A percentile compares a stretch with the other conserved stretches of the same genome.
phyloP scores from a whole-genome alignment of 2,888 invertebrate genomes.

The Antitype chi region DNA sequence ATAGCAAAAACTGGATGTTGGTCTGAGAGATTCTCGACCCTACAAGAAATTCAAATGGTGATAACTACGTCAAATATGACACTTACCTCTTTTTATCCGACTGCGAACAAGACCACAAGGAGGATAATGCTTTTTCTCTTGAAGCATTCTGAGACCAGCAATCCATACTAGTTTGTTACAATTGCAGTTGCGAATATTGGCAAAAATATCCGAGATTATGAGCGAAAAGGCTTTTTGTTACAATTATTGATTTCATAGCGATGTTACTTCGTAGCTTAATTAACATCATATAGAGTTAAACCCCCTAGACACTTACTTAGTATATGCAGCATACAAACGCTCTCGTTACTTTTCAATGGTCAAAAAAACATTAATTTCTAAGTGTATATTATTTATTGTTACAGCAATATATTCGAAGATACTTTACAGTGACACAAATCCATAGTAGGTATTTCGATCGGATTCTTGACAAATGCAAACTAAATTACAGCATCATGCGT shows the following conservation, averaged over 20 bases:
- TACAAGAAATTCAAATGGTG: neutral
- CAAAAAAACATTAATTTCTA: constrained; percentile 18
- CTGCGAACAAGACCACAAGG: neutral
- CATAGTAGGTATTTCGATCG: neutral
- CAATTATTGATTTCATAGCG: neutral
- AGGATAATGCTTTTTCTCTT: neutral
- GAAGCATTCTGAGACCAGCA: neutral
- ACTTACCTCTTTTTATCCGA: constrained; percentile 40
- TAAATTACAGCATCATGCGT: constrained; percentile 10
- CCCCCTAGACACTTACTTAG: neutral
- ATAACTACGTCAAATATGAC: constrained; percentile 4
- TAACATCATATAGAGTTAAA: neutral
- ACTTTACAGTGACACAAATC: neutral
- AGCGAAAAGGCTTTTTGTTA: neutral
- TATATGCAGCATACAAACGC: neutral
- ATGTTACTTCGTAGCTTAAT: neutral
- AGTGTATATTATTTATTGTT: constrained; percentile 38
- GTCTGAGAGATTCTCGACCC: neutral
- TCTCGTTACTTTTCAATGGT: neutral
- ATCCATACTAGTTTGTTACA: neutral
- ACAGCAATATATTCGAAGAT: neutral
- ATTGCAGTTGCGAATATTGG: constrained; percentile 1
- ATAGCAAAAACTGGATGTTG: neutral
- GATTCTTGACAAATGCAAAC: neutral
- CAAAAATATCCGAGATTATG: neutral